A percentile compares a stretch with the other conserved stretches of the same genome.
These are phyloP conservation scores for Lithobates pipiens DNA, from an alignment of 2,797 vertebrate species.

Conservation along the genomic window DNA sequence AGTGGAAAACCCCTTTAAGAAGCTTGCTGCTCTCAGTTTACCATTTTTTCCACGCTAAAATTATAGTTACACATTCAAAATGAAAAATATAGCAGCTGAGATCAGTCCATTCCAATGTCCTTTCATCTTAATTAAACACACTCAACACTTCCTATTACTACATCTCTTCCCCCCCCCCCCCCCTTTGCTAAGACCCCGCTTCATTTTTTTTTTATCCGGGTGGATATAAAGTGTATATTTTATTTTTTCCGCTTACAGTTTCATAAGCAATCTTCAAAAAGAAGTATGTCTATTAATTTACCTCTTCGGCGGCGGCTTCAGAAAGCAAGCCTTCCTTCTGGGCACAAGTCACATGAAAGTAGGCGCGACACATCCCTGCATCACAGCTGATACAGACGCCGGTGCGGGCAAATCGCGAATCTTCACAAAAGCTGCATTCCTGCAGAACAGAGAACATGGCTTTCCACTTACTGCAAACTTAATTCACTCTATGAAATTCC, in stretches of 20 bases:
- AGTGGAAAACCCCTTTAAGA: too few species aligned
- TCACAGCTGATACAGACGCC: slow-evolving; percentile 99
- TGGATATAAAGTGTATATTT: not conserved
- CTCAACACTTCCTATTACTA: slow-evolving; percentile 3
- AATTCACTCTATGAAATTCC: not conserved
- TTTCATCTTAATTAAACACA: slow-evolving; percentile 26
- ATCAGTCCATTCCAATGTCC: not conserved
- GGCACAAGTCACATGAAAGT: slow-evolving; percentile 97
- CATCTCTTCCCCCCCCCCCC: not conserved
- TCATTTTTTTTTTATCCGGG: slow-evolving; percentile 35
- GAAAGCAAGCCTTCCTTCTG: slow-evolving; percentile 97
- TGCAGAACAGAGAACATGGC: slow-evolving; percentile 64
- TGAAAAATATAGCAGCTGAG: not conserved
- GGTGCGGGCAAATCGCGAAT: slow-evolving; percentile 93
- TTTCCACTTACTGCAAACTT: not conserved
- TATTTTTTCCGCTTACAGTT: slow-evolving; percentile 34
- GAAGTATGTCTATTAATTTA: slow-evolving; percentile 65
- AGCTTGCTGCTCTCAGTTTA: too few species aligned
- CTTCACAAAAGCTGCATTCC: slow-evolving; percentile 99
- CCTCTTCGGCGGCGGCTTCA: slow-evolving; percentile 98
- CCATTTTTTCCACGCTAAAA: too few species aligned
- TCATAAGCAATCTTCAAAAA: slow-evolving; percentile 58
- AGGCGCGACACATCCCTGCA: slow-evolving; percentile 97
- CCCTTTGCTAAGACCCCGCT: not conserved
- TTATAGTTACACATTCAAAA: not conserved